These are phyloP conservation scores for Danio aesculapii DNA, from an alignment of 2,797 vertebrate species.

Conservation along the genomic window DNA sequence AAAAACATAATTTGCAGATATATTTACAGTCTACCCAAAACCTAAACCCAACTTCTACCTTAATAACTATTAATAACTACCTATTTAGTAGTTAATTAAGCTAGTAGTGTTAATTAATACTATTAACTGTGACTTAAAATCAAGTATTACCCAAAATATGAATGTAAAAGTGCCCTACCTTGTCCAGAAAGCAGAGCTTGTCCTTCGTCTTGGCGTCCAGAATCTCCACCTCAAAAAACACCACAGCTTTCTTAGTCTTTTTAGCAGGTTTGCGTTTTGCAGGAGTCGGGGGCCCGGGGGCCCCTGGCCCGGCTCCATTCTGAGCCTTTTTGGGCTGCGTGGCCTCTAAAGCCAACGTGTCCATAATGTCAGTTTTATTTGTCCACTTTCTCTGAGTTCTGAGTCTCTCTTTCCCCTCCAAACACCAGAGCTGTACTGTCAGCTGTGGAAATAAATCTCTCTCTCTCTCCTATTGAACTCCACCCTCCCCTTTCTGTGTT, in stretches of 20 bases:
- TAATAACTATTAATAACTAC: too few species aligned
- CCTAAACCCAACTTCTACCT: too few species aligned
- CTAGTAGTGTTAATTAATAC: too few species aligned
- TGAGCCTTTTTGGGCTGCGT: constrained; percentile 70
- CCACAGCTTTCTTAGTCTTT: constrained; percentile 91
- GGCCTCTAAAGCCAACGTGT: constrained; percentile 81
- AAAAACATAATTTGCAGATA: too few species aligned
- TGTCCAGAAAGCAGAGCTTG: constrained; percentile 97
- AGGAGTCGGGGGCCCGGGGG: constrained; percentile 34
- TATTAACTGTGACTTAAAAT: too few species aligned
- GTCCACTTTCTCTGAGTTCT: constrained; percentile 45
- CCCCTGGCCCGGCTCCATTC: constrained; percentile 59
- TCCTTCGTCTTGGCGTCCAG: constrained; percentile 93
- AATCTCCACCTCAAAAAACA: constrained; percentile 99
- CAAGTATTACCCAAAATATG: too few species aligned
- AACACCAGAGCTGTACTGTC: constrained; percentile 64
- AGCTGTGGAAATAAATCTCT: constrained; percentile 80
- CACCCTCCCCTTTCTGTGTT: constrained; percentile 46
- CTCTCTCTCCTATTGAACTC: constrained; percentile 42
- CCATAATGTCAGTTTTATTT: constrained; percentile 73
- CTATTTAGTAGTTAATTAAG: too few species aligned
- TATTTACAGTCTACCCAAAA: too few species aligned
- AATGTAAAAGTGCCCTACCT: constrained; percentile 78
- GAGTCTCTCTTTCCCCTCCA: constrained; percentile 52
- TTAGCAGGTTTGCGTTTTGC: constrained; percentile 82